Base-by-base conservation (phyloP, 1,140 invertebrate genomes). In the Drosophila miranda region DNA sequence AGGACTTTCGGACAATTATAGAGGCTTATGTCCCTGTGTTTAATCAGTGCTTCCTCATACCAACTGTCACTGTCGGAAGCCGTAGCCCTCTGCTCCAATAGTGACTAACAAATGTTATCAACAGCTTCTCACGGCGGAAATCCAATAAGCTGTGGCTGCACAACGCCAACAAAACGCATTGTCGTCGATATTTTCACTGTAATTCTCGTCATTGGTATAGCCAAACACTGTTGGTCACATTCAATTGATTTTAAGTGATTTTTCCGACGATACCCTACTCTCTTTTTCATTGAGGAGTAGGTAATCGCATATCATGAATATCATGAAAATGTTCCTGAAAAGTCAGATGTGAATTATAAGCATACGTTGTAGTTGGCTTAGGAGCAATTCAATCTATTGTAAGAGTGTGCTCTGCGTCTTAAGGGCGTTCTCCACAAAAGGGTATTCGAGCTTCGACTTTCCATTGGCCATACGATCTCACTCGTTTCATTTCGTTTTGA, bases 241-340 rank as follows among this genome's bases (percentile, higher is more conserved):
- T 80, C 77, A 84, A 86, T 86, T 86, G 72, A 86, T 81, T 84
- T 74, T 76, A 53, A 70, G 57, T 53, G 49, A 84, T 77, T 80
- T 84, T 84, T 76, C 51, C 53, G 34, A 19, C 42, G 0, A 50
- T 63, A 73, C 70, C 70, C 48, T 63, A 72, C 70, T 69, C 48
- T 73, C 2, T 11, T 16, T 16, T 16, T 26, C 38, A 9, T 6
- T 11, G 3, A n/a, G 16, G 1, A 11, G 7, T 6, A 14, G 41
- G 23, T 9, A 34, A 3, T 34, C 2, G 11, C 34, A 3, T n/a
- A n/a, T n/a, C n/a, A n/a, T n/a, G 7, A 13, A 9, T 38, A 38
- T 38, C 4, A 13, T 13, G 4, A 5, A 38, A 13, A 13, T 11
- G 5, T 38, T 38, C 34, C 4, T 0, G 11, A 13, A 13, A 38